Evolutionary conservation across 2,113 vertebrate genomes (phyloP).

Genomic region (Phasianus colchicus): DNA sequence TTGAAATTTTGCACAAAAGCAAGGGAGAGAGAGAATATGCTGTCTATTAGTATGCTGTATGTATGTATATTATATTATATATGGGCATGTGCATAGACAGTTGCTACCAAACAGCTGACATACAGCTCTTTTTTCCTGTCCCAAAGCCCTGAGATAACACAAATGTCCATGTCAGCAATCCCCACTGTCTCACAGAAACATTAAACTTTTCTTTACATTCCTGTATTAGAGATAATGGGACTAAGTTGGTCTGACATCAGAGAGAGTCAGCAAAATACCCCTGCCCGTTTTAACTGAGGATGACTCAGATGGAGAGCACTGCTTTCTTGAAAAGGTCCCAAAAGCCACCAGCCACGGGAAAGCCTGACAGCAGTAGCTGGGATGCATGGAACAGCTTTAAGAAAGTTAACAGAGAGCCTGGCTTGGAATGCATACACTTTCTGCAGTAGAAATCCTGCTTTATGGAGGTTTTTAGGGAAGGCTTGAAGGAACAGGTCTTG

Average conservation of each 20-base stretch:
- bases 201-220: not conserved
- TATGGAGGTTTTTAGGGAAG: not conserved
- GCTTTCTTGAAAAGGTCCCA: not conserved
- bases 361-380: not conserved
- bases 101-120: not conserved
- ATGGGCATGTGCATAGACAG: not conserved
- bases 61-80: fast-evolving
- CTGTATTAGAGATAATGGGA: not conserved
- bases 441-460: not conserved
- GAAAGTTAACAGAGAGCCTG: not conserved
- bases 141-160: not conserved
- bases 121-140: not conserved
- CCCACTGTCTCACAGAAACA: not conserved
- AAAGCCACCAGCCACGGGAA: not conserved
- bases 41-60: not conserved
- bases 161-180: not conserved
- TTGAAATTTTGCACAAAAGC: not conserved
- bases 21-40: not conserved
- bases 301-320: not conserved
- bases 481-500: not conserved
- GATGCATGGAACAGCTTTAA: fast-evolving
- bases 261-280: not conserved
- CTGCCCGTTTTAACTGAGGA: not conserved
- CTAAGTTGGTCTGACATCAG: not conserved
- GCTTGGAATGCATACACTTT: not conserved